A percentile compares a stretch with the other conserved stretches of the same genome.
Conservation (phyloP, 2,113 vertebrate genomes). For the Lophius piscatorius region DNA sequence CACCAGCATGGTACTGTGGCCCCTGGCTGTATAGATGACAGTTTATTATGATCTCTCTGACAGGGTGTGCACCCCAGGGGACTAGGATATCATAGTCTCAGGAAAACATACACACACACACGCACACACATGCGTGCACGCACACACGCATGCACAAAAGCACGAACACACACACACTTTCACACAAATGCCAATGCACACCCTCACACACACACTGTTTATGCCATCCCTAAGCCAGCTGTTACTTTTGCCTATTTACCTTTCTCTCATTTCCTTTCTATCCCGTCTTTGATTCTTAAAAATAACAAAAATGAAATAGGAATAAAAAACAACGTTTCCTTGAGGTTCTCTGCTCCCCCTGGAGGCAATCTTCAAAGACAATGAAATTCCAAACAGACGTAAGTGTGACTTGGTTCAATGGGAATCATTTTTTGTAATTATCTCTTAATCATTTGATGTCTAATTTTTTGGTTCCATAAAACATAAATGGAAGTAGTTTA, state of each 20-base stretch:
- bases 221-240: constrained; percentile 24
- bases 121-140: constrained; percentile 9
- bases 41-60: constrained; percentile 81
- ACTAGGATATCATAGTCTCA: constrained; percentile 45
- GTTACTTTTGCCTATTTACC: constrained; percentile 56
- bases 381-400: no score
- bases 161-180: not conserved
- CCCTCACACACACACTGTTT: constrained; percentile 10
- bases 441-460: no score
- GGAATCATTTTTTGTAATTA: no score
- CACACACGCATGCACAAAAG: no score
- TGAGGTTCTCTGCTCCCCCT: constrained; percentile 39
- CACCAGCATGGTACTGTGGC: constrained; percentile 61
- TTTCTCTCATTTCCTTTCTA: constrained; percentile 37
- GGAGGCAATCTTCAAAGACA: constrained; percentile 44
- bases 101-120: constrained; percentile 40
- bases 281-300: constrained; percentile 22
- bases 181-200: no score
- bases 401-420: no score
- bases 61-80: constrained; percentile 67
- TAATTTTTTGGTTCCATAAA: no score
- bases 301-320: no score
- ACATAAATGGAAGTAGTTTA: no score
- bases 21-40: constrained; percentile 73
- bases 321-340: no score